Evolutionary conservation across 2,113 vertebrate species (phyloP).

Genomic region (Petromus typicus): DNA sequence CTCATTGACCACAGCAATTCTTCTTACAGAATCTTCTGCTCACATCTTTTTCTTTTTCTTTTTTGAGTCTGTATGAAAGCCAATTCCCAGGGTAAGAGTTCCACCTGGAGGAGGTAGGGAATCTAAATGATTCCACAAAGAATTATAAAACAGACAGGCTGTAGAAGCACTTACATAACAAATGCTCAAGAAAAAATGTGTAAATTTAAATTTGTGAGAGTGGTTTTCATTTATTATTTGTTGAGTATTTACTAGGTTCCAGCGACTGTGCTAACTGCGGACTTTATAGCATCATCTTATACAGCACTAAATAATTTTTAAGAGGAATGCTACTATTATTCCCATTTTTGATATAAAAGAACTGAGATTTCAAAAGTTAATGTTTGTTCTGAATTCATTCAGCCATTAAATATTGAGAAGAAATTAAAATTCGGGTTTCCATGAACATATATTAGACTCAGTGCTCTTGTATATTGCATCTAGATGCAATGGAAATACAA

Average conservation of each 20-base stretch:
- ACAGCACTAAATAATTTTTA: not conserved
- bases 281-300: not conserved
- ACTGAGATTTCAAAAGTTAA: slow-evolving; percentile 47
- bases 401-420: not conserved
- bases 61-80: slow-evolving; percentile 27
- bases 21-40: slow-evolving; percentile 48
- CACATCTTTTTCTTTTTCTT: not conserved
- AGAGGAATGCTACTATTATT: not conserved
- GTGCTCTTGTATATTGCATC: not conserved
- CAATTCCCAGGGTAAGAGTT: slow-evolving; percentile 58
- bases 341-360: slow-evolving; percentile 2
- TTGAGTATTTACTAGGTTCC: not conserved
- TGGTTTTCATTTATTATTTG: not conserved
- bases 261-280: not conserved
- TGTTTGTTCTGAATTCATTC: slow-evolving; percentile 44
- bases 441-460: slow-evolving; percentile 8
- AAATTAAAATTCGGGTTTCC: slow-evolving; percentile 40
- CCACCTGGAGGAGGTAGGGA: slow-evolving; percentile 65
- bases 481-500: not conserved
- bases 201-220: not conserved
- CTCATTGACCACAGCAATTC: slow-evolving; percentile 68
- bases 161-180: not conserved
- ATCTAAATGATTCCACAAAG: not conserved
- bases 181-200: not conserved
- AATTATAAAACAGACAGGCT: not conserved